These are phyloP conservation scores for Kryptopterus vitreolus DNA, from an alignment of 2,797 vertebrate genomes.

Conservation along the genomic window DNA sequence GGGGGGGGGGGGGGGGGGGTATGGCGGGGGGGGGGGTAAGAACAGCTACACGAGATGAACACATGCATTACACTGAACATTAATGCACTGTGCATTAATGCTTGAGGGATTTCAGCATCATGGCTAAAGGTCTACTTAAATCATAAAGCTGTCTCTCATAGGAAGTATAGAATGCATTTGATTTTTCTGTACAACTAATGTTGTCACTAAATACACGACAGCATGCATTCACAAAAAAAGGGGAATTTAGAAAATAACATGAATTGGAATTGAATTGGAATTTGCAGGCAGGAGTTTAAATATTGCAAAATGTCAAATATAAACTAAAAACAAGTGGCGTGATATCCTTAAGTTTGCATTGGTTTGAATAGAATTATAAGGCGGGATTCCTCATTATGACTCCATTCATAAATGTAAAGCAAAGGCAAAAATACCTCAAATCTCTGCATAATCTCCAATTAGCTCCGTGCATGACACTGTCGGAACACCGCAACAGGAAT, in stretches of 20 bases:
- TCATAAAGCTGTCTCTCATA: neutral
- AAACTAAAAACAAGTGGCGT: neutral
- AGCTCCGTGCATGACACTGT: neutral
- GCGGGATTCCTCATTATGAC: neutral
- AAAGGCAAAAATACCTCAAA: neutral
- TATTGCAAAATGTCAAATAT: neutral
- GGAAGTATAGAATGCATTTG: neutral
- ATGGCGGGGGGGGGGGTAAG: too few species aligned
- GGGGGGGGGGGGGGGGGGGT: too few species aligned
- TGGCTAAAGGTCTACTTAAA: neutral
- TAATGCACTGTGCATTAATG: neutral
- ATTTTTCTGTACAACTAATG: neutral
- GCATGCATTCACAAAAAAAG: neutral
- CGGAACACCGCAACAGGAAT: neutral
- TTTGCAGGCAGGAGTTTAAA: neutral
- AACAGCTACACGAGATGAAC: neutral
- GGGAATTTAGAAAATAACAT: neutral
- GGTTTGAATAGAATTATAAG: neutral
- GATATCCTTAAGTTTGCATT: neutral
- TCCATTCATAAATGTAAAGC: neutral
- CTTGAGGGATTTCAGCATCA: too few species aligned
- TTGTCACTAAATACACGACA: neutral
- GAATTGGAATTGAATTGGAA: neutral
- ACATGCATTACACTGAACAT: too few species aligned
- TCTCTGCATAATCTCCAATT: neutral